Percentiles rank a stretch among this genome's conserved stretches.
phyloP scores from a whole-genome alignment of 2,888 invertebrate species.

The Mantis religiosa region DNA sequence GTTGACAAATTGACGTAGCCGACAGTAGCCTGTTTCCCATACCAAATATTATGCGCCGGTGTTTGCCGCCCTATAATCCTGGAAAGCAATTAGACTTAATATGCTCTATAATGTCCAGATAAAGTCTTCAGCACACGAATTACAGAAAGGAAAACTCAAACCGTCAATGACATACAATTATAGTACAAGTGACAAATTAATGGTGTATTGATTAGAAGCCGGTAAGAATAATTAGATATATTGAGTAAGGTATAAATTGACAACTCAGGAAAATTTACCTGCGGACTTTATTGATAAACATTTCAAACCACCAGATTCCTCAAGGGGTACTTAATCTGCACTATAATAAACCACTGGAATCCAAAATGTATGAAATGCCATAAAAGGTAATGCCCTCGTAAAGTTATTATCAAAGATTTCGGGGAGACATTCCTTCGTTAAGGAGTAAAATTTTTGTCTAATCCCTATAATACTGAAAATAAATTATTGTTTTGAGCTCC shows the following conservation, averaged over 20 bases:
- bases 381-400: neutral
- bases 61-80: neutral
- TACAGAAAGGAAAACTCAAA: neutral
- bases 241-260: neutral
- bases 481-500: no score
- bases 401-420: neutral
- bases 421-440: neutral
- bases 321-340: neutral
- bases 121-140: neutral
- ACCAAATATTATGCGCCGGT: neutral
- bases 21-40: no score
- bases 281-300: neutral
- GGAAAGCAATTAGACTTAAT: neutral
- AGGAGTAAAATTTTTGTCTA: neutral
- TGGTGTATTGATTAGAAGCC: neutral
- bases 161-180: neutral
- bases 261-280: neutral
- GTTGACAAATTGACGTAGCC: no score
- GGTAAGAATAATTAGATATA: neutral
- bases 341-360: neutral
- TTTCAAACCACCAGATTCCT: neutral
- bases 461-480: neutral
- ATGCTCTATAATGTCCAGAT: neutral
- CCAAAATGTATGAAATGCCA: neutral
- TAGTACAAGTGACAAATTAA: neutral